Evolutionary conservation across 2,888 invertebrate species (phyloP).

Genomic region (Eupsilia transversa): DNA sequence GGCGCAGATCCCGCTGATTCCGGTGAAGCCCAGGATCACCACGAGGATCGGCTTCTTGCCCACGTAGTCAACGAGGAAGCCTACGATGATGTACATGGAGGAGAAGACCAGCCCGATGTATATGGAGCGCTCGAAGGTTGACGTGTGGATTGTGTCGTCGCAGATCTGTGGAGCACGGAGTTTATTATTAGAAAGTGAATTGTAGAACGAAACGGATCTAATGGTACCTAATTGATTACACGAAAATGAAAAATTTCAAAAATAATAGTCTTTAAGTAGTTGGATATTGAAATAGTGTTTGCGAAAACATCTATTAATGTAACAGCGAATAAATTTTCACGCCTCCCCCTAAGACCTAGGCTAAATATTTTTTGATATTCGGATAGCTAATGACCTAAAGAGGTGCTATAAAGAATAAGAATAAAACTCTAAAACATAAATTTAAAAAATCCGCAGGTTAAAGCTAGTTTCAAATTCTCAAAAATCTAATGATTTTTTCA

Average conservation of each 20-base stretch:
- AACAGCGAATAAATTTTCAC: no score
- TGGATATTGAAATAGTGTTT: neutral
- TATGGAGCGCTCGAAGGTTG: constrained; percentile 92
- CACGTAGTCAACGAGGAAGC: constrained; percentile 89
- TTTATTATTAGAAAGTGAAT: constrained; percentile 10
- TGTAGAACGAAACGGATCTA: neutral
- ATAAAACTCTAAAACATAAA: no score
- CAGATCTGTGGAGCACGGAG: constrained; percentile 79
- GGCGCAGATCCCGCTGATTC: constrained; percentile 90
- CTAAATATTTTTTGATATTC: no score
- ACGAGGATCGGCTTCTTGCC: constrained; percentile 91
- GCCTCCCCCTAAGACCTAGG: no score
- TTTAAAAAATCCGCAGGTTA: no score
- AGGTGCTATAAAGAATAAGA: no score
- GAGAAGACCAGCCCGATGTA: constrained; percentile 92
- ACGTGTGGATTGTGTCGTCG: constrained; percentile 89
- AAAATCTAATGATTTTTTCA: neutral
- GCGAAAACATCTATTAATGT: no score
- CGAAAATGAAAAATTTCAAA: neutral
- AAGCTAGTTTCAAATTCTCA: neutral
- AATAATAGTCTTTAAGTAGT: neutral
- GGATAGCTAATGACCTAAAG: no score
- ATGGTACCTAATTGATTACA: neutral
- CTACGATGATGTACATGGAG: constrained; percentile 91
- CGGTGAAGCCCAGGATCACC: constrained; percentile 87